Conservation (phyloP, 2,797 vertebrate genomes). For the Erethizon dorsatum region DNA sequence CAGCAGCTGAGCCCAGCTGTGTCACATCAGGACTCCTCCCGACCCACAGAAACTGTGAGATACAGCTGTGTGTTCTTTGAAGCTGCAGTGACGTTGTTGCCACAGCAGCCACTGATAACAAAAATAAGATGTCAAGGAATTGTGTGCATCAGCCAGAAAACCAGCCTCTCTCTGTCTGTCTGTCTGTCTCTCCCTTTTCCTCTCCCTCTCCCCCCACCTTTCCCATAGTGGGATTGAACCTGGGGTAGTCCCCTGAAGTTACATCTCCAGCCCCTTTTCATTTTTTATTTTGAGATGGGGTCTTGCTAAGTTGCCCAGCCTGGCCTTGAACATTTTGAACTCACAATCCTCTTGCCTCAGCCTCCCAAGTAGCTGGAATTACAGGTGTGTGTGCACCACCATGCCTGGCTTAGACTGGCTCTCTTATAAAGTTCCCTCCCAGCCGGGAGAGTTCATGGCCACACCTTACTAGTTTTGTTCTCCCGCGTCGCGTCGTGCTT, state of each 20-base stretch:
- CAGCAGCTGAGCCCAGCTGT: not conserved
- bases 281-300: not conserved
- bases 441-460: fast-evolving
- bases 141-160: fast-evolving
- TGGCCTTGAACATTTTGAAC: not conserved
- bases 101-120: fast-evolving
- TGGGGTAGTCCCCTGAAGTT: not conserved
- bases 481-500: fast-evolving
- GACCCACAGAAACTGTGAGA: not conserved
- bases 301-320: not conserved
- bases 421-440: fast-evolving
- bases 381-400: too few species aligned
- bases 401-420: not conserved
- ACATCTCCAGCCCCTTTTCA: not conserved
- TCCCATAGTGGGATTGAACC: not conserved
- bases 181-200: fast-evolving
- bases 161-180: not conserved
- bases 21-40: not conserved
- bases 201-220: not conserved
- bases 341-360: not conserved
- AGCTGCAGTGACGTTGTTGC: not conserved
- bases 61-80: fast-evolving
- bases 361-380: not conserved
- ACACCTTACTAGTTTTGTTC: fast-evolving
- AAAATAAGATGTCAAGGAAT: fast-evolving